phyloP scores from a whole-genome alignment of 1,140 invertebrate genomes.

The Anastrepha obliqua region DNA sequence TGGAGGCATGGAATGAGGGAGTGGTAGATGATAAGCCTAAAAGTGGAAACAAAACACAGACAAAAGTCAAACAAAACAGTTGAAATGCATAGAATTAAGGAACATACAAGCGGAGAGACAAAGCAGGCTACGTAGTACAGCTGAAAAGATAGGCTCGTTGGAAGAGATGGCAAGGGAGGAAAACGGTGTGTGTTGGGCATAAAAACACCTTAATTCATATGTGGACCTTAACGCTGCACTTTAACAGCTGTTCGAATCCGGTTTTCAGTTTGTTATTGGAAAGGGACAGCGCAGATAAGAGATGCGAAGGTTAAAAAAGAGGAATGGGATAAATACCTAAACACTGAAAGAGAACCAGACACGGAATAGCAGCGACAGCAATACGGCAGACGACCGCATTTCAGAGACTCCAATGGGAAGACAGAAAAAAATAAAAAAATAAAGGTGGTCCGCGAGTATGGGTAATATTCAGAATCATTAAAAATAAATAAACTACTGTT shows the following conservation, averaged over 20 bases:
- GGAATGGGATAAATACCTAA: neutral
- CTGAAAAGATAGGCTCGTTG: neutral
- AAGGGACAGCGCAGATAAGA: neutral
- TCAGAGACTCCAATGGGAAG: too few relatives aligned
- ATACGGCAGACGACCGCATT: neutral
- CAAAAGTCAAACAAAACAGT: constrained; percentile 40
- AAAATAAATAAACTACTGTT: too few relatives aligned
- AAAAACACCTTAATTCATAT: neutral
- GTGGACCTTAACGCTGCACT: neutral
- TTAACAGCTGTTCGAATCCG: constrained; percentile 30
- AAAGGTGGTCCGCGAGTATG: too few relatives aligned
- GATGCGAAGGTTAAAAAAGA: neutral
- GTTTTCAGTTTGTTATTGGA: neutral
- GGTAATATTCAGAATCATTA: too few relatives aligned
- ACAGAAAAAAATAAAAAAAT: too few relatives aligned
- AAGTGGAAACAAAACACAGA: constrained; percentile 36
- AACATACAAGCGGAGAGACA: constrained; percentile 4
- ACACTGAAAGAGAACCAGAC: neutral
- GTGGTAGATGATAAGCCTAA: neutral
- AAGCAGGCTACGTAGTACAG: neutral
- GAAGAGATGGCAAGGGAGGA: too few relatives aligned
- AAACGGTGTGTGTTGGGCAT: neutral
- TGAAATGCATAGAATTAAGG: constrained; percentile 38
- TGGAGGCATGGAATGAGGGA: neutral
- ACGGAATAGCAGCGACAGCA: too few relatives aligned